phyloP scores from a whole-genome alignment of 2,888 invertebrate species.

The Leptopilina drosophilae region DNA sequence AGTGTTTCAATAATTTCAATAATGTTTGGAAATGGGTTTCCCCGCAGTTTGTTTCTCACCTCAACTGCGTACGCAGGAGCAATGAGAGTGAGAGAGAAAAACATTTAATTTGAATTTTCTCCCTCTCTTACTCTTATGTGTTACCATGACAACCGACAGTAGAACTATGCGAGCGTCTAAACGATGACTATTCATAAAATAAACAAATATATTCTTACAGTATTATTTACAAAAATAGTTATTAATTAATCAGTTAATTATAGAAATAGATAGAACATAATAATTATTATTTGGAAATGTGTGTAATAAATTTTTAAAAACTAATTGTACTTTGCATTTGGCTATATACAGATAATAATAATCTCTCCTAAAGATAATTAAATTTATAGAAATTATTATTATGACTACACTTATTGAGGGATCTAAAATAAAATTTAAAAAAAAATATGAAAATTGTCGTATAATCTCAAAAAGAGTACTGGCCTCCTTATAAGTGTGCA shows the following conservation, averaged over 20 bases:
- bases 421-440: background rate
- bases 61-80: too few relatives aligned
- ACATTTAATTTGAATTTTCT: too few relatives aligned
- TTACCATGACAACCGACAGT: too few relatives aligned
- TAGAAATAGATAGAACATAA: background rate
- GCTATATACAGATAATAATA: slow-evolving; percentile 6
- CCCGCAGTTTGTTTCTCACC: too few relatives aligned
- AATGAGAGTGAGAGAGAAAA: too few relatives aligned
- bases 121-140: too few relatives aligned
- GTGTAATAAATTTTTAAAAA: background rate
- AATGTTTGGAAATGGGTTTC: too few relatives aligned
- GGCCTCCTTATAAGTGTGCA: background rate
- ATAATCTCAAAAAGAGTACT: slow-evolving; percentile 1
- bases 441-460: too few relatives aligned
- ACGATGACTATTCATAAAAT: too few relatives aligned
- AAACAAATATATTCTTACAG: too few relatives aligned
- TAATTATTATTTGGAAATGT: background rate
- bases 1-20: too few relatives aligned
- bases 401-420: background rate
- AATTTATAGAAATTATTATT: slow-evolving; percentile 3
- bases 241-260: background rate
- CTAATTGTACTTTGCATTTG: slow-evolving; percentile 1
- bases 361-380: background rate
- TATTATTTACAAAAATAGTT: background rate
- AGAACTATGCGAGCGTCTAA: too few relatives aligned